A percentile compares a stretch with the other conserved stretches of the same genome.
These are phyloP conservation scores for Dryocosmus kuriphilus DNA, from an alignment of 2,888 invertebrate species.

Conservation along the genomic window DNA sequence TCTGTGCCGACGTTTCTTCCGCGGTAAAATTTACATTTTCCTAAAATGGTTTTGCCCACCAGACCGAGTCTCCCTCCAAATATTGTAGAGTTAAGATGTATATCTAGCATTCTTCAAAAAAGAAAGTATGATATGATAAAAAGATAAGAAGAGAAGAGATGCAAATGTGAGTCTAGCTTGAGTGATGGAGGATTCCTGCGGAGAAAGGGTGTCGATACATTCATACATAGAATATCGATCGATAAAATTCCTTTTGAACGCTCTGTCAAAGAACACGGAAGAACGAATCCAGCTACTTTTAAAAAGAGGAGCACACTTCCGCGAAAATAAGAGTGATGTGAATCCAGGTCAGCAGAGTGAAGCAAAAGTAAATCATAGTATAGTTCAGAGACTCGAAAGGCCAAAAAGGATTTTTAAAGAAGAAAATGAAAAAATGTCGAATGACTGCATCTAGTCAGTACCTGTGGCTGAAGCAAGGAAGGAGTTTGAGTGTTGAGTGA, in stretches of 20 bases:
- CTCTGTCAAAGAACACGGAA: background rate
- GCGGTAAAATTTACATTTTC: background rate
- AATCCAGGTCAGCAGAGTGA: constrained; percentile 13
- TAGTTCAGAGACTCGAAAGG: background rate
- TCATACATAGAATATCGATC: constrained; percentile 28
- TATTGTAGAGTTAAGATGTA: background rate
- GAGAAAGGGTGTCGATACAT: background rate
- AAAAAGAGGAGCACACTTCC: constrained; percentile 11
- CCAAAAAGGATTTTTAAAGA: background rate
- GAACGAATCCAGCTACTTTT: constrained; percentile 9
- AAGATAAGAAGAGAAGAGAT: background rate
- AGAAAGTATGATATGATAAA: constrained; percentile 11
- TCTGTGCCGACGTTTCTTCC: background rate
- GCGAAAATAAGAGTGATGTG: constrained; percentile 14
- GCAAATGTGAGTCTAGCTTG: background rate
- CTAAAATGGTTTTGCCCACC: constrained; percentile 25
- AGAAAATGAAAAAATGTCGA: background rate
- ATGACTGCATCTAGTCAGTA: background rate
- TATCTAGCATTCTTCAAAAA: background rate
- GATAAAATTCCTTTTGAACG: constrained; percentile 3
- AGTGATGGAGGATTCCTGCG: background rate
- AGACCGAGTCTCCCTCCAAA: background rate
- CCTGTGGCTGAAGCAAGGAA: background rate
- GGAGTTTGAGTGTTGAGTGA: background rate
- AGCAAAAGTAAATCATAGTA: background rate